phyloP scores from a whole-genome alignment of 2,797 vertebrate species.

The Leptoclinus maculatus region DNA sequence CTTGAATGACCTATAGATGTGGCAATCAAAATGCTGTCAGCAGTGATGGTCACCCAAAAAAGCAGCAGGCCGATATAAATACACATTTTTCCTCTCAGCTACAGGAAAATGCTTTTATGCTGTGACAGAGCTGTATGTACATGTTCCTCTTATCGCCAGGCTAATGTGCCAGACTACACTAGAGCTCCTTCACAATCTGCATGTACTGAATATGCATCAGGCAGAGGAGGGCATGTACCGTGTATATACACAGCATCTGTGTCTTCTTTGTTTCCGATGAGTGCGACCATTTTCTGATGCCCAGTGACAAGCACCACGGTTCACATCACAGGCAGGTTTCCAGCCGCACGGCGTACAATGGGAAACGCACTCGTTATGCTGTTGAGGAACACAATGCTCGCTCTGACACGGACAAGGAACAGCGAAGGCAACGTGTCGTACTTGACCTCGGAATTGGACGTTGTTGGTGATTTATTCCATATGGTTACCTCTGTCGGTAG shows the following conservation, averaged over 20 bases:
- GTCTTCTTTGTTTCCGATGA: constrained; percentile 63
- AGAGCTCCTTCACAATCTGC: constrained; percentile 48
- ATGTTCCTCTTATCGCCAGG: constrained; percentile 40
- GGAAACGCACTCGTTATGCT: constrained; percentile 21
- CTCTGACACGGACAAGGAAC: constrained; percentile 2
- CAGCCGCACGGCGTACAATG: constrained; percentile 34
- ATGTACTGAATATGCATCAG: constrained; percentile 74
- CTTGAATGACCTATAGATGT: constrained; percentile 62
- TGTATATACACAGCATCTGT: constrained; percentile 62
- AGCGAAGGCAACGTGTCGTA: constrained; percentile 22
- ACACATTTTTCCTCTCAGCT: constrained; percentile 52
- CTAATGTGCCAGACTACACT: constrained; percentile 57
- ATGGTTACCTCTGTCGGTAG: neutral
- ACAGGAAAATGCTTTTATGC: constrained; percentile 78
- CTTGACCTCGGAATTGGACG: constrained; percentile 39
- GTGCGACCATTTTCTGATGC: constrained; percentile 63
- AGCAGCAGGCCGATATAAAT: constrained; percentile 50
- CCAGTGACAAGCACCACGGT: constrained; percentile 63
- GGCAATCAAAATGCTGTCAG: constrained; percentile 59
- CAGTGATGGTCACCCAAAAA: constrained; percentile 53
- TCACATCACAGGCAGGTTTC: constrained; percentile 61
- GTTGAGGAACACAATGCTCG: constrained; percentile 41
- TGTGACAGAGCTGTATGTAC: constrained; percentile 54
- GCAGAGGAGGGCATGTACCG: constrained; percentile 50
- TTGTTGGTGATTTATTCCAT: neutral